Evolutionary conservation across 2,113 vertebrate species (phyloP), one percentile per base, ranked within the genome.

Genomic region (Sarotherodon lohbergeri): DNA sequence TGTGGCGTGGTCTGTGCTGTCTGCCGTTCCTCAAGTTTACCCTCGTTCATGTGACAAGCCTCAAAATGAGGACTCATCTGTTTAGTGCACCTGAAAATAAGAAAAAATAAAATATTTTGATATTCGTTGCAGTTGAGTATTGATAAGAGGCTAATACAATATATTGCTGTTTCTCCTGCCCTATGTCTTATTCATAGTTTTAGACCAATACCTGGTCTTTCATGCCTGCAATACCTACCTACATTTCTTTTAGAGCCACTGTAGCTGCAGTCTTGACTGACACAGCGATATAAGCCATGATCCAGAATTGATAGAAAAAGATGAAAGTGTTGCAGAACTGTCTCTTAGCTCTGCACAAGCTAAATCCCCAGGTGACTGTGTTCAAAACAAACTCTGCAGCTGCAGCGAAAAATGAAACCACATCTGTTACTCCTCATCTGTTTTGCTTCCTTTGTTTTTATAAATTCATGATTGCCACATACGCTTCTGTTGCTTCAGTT

Each of bases 381-480:
- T 46, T 73, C 68, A 76, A 48, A 48, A 76, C 68, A 76, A 76
- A 48, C 68, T 76, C 71, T 76, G 41, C 71, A 76, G n/a, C 66
- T 43, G 66, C 66, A 71, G 71, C 5, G 0, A 48, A 76, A 76
- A 76, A 76, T 1, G 24, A 48, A 46, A 19, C 41, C 24, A 48
- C 41, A 48, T 76, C 41, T 76, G 71, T 48, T 76, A 76, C 71
- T 29, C 2, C 41, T 73, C 41, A 48, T 76, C 41, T 76, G 41
- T 48, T 48, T 71, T 16, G 39, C 2, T 71, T 76, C 68, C 24
- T 48, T 29, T 76, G 68, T 48, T 76, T 76, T 48, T 29, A 48
- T 16, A 19, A 48, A 48, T 76, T 76, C 7, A 48, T 19, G 43
- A 76, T 48, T 1, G 0, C 43, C 0, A 19, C 41, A 76, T 29